Evolutionary conservation across 2,888 invertebrate genomes (phyloP).

Genomic region (Oasisia sp.): DNA sequence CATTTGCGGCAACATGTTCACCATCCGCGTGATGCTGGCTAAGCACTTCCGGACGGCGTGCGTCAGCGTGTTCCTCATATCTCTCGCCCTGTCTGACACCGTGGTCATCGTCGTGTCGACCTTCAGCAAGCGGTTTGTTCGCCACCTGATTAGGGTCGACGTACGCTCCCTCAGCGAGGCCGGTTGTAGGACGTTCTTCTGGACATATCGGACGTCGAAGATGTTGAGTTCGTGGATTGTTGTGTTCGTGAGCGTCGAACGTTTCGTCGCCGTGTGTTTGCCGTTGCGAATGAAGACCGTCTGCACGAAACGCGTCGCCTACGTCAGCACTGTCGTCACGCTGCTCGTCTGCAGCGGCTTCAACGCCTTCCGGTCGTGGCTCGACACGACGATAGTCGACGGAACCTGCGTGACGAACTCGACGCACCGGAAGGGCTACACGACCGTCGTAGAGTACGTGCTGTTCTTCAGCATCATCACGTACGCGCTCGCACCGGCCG

Average conservation of each 20-base stretch:
- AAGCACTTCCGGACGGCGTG: constrained; percentile 40
- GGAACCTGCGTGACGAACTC: constrained; percentile 41
- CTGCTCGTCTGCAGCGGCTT: constrained; percentile 39
- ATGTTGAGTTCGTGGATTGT: constrained; percentile 52
- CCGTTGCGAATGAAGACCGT: constrained; percentile 45
- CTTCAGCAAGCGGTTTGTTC: constrained; percentile 46
- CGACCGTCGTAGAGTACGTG: not conserved
- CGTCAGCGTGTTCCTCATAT: constrained; percentile 43
- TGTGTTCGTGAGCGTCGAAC: constrained; percentile 46
- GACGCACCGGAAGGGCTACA: not conserved
- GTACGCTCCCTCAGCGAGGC: constrained; percentile 41
- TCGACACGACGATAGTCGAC: constrained; percentile 42
- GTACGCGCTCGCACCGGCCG: not conserved
- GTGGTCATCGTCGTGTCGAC: constrained; percentile 44
- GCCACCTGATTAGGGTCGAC: constrained; percentile 43
- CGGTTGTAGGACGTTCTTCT: constrained; percentile 48
- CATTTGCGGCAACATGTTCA: constrained; percentile 45
- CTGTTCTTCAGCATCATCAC: not conserved
- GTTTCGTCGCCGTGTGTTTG: constrained; percentile 49
- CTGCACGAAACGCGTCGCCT: constrained; percentile 40
- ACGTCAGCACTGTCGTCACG: constrained; percentile 37
- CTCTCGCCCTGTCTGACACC: constrained; percentile 47
- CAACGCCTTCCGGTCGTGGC: constrained; percentile 45
- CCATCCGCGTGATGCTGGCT: constrained; percentile 44
- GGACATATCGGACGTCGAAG: constrained; percentile 44